phyloP scores from a whole-genome alignment of 2,797 vertebrate species.

The Austrolebias charrua region DNA sequence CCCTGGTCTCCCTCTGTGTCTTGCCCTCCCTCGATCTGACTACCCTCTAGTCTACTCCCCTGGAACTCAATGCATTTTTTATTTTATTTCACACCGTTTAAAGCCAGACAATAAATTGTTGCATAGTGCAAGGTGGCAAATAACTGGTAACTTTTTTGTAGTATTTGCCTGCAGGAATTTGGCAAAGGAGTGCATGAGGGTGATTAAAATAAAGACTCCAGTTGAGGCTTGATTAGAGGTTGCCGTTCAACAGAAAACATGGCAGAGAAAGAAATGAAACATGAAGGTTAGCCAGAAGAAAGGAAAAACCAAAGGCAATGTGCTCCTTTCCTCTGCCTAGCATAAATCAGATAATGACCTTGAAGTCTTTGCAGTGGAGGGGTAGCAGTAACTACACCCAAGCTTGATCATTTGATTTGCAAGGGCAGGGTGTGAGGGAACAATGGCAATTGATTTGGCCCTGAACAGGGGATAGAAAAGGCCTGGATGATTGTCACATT shows the following conservation, averaged over 20 bases:
- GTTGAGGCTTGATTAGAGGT: constrained; percentile 80
- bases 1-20: constrained; percentile 94
- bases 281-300: constrained; percentile 52
- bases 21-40: constrained; percentile 83
- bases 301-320: constrained; percentile 58
- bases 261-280: constrained; percentile 30
- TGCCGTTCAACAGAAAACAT: constrained; percentile 68
- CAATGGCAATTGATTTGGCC: constrained; percentile 80
- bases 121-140: constrained; percentile 90
- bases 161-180: constrained; percentile 81
- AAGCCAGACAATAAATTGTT: constrained; percentile 87
- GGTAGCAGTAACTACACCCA: constrained; percentile 73
- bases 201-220: constrained; percentile 81
- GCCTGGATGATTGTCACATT: constrained; percentile 63
- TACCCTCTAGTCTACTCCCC: constrained; percentile 89
- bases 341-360: constrained; percentile 82
- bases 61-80: constrained; percentile 88
- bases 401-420: constrained; percentile 69
- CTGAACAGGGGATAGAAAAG: constrained; percentile 44
- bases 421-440: constrained; percentile 73
- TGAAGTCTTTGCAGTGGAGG: constrained; percentile 70
- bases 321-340: constrained; percentile 60
- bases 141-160: constrained; percentile 81
- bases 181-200: constrained; percentile 71
- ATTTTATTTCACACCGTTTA: constrained; percentile 98